Conservation (phyloP, 2,797 vertebrate species). For the Anguilla marmorata region DNA sequence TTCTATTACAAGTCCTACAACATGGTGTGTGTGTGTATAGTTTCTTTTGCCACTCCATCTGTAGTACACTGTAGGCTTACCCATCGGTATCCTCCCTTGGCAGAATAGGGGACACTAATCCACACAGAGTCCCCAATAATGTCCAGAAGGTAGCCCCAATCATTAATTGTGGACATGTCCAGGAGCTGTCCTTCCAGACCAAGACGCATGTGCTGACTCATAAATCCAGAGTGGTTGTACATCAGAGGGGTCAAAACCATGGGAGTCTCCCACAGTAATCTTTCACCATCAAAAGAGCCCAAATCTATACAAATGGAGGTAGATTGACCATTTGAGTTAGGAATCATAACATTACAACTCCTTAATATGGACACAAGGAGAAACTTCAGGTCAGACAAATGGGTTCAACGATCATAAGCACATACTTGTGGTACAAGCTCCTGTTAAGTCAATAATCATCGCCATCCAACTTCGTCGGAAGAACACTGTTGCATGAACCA, state of each 20-base stretch:
- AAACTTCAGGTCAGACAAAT: not conserved
- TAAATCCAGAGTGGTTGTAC: not conserved
- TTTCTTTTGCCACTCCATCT: not conserved
- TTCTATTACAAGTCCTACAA: not conserved
- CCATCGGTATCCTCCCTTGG: conserved; percentile 60
- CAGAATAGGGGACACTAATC: conserved; percentile 58
- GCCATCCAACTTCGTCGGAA: conserved; percentile 75
- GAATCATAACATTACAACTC: not conserved
- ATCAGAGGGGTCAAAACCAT: conserved; percentile 41
- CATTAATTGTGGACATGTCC: conserved; percentile 4
- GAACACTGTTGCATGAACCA: conserved; percentile 63
- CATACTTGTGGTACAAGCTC: conserved; percentile 72
- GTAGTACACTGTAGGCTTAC: conserved; percentile 41
- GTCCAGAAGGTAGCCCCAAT: conserved; percentile 49
- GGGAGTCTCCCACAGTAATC: conserved; percentile 57
- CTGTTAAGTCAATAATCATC: conserved; percentile 71
- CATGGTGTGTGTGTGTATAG: no score
- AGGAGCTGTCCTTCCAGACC: conserved; percentile 52
- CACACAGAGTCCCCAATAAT: conserved; percentile 20
- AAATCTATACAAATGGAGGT: not conserved
- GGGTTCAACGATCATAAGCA: conserved; percentile 13
- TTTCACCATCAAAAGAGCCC: conserved; percentile 41
- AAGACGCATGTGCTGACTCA: conserved; percentile 28
- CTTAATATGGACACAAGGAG: not conserved
- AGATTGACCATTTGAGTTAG: conserved; percentile 17